These are phyloP conservation scores for Corbicula japonica DNA, from an alignment of 2,888 invertebrate species.

Conservation along the genomic window DNA sequence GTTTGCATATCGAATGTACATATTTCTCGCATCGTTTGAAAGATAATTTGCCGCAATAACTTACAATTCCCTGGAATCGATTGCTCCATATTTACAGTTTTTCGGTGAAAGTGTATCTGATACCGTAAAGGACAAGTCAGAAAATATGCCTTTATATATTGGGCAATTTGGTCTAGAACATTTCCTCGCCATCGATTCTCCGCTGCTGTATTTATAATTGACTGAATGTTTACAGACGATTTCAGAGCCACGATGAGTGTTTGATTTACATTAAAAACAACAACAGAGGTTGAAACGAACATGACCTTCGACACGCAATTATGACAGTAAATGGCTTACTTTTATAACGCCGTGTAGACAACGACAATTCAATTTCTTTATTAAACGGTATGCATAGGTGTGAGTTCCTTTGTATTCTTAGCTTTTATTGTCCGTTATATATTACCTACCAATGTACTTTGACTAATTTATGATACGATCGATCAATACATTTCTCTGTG, in stretches of 20 bases:
- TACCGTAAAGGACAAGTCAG: too few relatives aligned
- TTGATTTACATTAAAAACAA: conserved; percentile 10
- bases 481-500: too few relatives aligned
- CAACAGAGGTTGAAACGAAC: too few relatives aligned
- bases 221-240: conserved; percentile 17
- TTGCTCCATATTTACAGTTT: conserved; percentile 19
- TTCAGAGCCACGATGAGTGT: neutral
- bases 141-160: conserved; percentile 15
- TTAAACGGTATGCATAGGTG: too few relatives aligned
- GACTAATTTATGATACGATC: too few relatives aligned
- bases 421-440: too few relatives aligned
- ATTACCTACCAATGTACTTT: too few relatives aligned
- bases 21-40: conserved; percentile 43
- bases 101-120: conserved; percentile 14
- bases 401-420: too few relatives aligned
- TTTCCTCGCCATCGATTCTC: conserved; percentile 11
- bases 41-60: conserved; percentile 31
- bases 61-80: conserved; percentile 28
- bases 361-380: too few relatives aligned
- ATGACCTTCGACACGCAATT: too few relatives aligned
- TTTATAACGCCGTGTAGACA: too few relatives aligned
- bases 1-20: conserved; percentile 28
- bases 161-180: conserved; percentile 6
- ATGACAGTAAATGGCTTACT: too few relatives aligned
- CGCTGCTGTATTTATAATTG: conserved; percentile 17